Evolutionary conservation across 92 coral and sea anemone species (phyloP).

Genomic region (Pocillopora meandrina): DNA sequence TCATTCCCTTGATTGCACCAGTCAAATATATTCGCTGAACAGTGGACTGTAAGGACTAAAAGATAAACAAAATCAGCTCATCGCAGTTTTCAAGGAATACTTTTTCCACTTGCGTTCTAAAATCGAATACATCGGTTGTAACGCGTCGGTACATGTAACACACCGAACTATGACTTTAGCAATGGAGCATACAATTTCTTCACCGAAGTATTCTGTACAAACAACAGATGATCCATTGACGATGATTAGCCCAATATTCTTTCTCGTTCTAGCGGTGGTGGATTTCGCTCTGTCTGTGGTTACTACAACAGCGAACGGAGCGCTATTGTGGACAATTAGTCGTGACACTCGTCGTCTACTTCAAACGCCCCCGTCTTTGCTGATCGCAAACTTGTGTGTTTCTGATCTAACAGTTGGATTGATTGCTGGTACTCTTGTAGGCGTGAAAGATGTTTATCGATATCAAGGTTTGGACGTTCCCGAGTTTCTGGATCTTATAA

Average conservation of each 20-base stretch:
- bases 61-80: too few relatives aligned
- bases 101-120: too few relatives aligned
- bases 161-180: too few relatives aligned
- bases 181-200: neutral
- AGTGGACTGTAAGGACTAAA: too few relatives aligned
- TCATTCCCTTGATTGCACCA: too few relatives aligned
- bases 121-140: too few relatives aligned
- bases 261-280: slow-evolving; percentile 31
- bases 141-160: too few relatives aligned
- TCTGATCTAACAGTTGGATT: slow-evolving; percentile 40
- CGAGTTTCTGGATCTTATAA: neutral
- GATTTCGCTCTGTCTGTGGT: slow-evolving; percentile 17
- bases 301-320: slow-evolving; percentile 4
- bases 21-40: too few relatives aligned
- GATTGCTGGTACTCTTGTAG: slow-evolving; percentile 22
- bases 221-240: neutral
- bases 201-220: neutral
- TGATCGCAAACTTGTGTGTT: slow-evolving; percentile 36
- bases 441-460: slow-evolving; percentile 29
- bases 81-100: too few relatives aligned
- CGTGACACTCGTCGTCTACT: slow-evolving; percentile 23
- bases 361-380: slow-evolving; percentile 29
- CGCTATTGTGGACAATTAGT: slow-evolving; percentile 29
- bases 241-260: neutral
- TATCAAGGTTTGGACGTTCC: slow-evolving; percentile 11